Conservation (phyloP, 2,797 vertebrate genomes). For the Syngnathus rostellatus region DNA sequence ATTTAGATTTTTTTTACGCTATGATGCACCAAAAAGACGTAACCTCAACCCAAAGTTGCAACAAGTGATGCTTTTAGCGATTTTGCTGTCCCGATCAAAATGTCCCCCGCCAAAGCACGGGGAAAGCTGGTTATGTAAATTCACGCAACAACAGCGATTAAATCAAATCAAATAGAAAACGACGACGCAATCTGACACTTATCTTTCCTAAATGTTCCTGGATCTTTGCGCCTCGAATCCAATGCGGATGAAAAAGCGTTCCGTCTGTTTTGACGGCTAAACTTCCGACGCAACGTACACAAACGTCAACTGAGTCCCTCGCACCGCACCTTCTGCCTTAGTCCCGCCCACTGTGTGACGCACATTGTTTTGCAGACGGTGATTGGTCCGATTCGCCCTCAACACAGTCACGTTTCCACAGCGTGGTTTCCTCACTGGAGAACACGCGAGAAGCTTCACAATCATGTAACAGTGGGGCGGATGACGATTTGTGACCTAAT, state of each 20-base stretch:
- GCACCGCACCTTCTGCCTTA: slow-evolving; percentile 25
- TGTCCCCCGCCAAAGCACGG: background rate
- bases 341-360: slow-evolving; percentile 40
- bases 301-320: slow-evolving; percentile 13
- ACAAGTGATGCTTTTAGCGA: background rate
- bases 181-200: background rate
- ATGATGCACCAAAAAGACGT: background rate
- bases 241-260: background rate
- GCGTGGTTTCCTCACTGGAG: slow-evolving; percentile 45
- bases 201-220: slow-evolving; percentile 1
- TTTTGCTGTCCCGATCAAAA: background rate
- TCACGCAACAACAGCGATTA: background rate
- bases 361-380: background rate
- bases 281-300: slow-evolving; percentile 1
- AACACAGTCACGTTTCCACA: slow-evolving; percentile 64
- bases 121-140: slow-evolving; percentile 60
- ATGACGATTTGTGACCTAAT: background rate
- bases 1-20: background rate
- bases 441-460: background rate
- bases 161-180: background rate
- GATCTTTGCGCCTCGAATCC: background rate
- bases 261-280: background rate
- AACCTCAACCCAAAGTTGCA: background rate
- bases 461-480: background rate
- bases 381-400: slow-evolving; percentile 40